These are phyloP conservation scores for Connochaetes taurinus DNA, from an alignment of 2,113 vertebrate species.

Conservation along the genomic window DNA sequence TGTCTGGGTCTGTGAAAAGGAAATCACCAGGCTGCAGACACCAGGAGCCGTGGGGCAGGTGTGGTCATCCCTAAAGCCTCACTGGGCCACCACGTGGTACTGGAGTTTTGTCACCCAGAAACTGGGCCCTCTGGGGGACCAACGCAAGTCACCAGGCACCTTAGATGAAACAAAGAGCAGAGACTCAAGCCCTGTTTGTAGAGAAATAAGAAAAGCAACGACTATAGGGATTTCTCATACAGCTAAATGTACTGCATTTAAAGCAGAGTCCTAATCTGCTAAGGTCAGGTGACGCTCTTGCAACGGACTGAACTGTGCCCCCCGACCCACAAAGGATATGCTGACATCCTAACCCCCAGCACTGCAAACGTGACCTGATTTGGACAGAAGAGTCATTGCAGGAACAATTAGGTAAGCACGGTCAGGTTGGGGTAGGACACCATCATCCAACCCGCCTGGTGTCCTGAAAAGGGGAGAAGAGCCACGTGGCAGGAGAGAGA, in stretches of 20 bases:
- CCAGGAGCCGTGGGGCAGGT: neutral
- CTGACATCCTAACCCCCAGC: neutral
- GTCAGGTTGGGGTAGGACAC: neutral
- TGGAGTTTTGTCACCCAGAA: neutral
- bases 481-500: rapidly evolving
- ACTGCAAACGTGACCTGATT: neutral
- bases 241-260: rapidly evolving
- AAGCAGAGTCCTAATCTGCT: neutral
- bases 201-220: neutral
- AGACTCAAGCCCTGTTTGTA: neutral
- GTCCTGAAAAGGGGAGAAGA: neutral
- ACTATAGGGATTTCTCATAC: rapidly evolving
- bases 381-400: neutral
- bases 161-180: neutral
- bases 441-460: rapidly evolving
- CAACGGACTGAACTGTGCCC: rapidly evolving
- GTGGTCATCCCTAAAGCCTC: neutral
- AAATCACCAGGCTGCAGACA: neutral
- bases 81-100: neutral
- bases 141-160: neutral
- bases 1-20: rapidly evolving
- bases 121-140: too few species aligned
- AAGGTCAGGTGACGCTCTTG: rapidly evolving
- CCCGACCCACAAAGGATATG: neutral
- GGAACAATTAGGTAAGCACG: neutral